Conservation (phyloP, 2,113 vertebrate species). For the Piprites chloris region DNA sequence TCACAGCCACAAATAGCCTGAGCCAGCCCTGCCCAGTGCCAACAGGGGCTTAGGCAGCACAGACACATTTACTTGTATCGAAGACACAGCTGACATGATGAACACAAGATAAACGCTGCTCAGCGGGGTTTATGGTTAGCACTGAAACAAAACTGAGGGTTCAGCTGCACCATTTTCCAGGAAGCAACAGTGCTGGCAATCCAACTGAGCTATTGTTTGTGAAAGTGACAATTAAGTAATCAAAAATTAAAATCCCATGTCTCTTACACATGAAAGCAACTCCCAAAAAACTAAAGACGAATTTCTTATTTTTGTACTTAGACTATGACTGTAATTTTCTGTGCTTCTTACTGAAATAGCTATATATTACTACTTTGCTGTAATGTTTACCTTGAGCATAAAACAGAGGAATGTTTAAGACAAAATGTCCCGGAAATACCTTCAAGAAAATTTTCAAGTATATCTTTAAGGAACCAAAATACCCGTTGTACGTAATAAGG, state of each 20-base stretch:
- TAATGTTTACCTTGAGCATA: neutral
- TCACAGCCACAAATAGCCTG: neutral
- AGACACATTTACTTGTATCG: neutral
- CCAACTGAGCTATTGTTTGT: neutral
- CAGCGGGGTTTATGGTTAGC: neutral
- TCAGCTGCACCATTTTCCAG: neutral
- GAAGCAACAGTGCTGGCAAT: neutral
- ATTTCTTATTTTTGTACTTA: neutral
- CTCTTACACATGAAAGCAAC: neutral
- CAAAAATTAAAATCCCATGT: neutral
- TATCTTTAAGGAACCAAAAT: neutral
- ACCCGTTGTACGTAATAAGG: neutral
- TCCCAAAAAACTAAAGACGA: neutral
- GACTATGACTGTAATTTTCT: neutral
- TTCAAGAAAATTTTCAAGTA: neutral
- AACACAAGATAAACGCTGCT: neutral
- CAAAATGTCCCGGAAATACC: neutral
- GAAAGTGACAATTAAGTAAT: neutral
- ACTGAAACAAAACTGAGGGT: neutral
- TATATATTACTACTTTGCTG: neutral
- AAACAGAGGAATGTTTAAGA: neutral
- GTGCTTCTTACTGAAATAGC: neutral
- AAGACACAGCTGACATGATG: neutral
- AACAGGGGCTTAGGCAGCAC: neutral
- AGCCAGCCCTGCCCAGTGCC: neutral